Evolutionary conservation across 2,888 invertebrate species (phyloP).

Genomic region (Pristionchus exspectatus): DNA sequence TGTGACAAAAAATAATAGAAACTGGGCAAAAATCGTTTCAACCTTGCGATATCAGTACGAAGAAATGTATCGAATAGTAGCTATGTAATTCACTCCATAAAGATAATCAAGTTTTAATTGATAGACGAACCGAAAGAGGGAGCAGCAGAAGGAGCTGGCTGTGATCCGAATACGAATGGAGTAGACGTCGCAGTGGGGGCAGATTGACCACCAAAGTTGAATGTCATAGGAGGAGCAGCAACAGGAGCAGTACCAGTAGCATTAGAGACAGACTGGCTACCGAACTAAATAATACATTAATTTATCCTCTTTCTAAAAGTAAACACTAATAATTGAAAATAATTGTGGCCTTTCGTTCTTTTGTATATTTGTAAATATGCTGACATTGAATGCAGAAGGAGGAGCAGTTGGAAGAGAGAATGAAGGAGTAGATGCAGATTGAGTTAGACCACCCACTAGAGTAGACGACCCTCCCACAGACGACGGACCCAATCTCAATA

Average conservation of each 20-base stretch:
- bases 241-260: neutral
- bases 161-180: constrained; percentile 40
- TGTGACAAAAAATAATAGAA: no score
- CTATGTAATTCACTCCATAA: no score
- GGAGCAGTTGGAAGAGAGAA: constrained; percentile 37
- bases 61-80: no score
- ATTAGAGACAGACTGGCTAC: neutral
- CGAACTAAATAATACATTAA: constrained; percentile 34
- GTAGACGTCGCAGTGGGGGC: neutral
- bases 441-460: neutral
- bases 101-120: no score
- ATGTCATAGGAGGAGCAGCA: constrained; percentile 5
- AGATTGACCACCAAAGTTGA: constrained; percentile 30
- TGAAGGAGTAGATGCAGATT: constrained; percentile 37
- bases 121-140: neutral
- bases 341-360: no score
- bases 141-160: neutral
- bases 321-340: neutral
- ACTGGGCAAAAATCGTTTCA: no score
- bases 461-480: neutral
- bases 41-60: no score
- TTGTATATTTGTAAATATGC: neutral
- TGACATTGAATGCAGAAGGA: constrained; percentile 41
- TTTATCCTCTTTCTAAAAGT: neutral
- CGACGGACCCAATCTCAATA: neutral